Evolutionary conservation across 2,888 invertebrate genomes (phyloP), one percentile per base, ranked within the genome.

Genomic region (Ditula angustiorana): DNA sequence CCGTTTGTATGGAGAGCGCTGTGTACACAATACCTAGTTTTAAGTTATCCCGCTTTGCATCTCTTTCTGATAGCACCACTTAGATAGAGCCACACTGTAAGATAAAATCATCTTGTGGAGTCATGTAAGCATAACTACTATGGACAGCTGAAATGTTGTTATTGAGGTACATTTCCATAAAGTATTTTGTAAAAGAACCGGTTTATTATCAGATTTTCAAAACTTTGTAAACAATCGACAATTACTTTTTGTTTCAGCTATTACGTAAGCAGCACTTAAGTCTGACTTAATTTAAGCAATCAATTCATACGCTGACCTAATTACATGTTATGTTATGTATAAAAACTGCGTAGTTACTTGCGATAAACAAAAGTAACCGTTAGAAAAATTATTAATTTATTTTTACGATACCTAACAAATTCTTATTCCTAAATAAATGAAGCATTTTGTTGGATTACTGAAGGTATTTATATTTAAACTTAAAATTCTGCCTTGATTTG

Each of bases 231-330:
- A 37, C 59, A 50, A 59, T 59, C 21, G 37, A 19, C 26, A 28
- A 26, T 41, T 41, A 41, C 13, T 30, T 16, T 61, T 44, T 33
- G 41, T 30, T 13, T n/a, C 23, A 41, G 41, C 3, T 26, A 30
- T 60, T 60, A 30, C 52, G 44, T 52, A 53, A 52, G 21, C 28
- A 13, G 16, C 60, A 53, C 30, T 44, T 28, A n/a, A n/a, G 24
- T 24, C 8, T 30, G 21, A 26, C 52, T 52, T 52, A 33, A 52
- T 35, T 50, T 50, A 37, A 59, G 35, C 28, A 50, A 50, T 59
- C 37, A 50, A 30, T 61, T 30, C 13, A 41, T 41, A 33, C 11
- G n/a, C 30, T 33, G 33, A 30, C 52, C 21, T 33, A 61, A 33
- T 52, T 61, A 41, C 16, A 44, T 33, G 30, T 19, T 41, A 10